These are phyloP conservation scores for Eulacestoma nigropectus DNA, from an alignment of 2,113 vertebrate genomes.

Conservation along the genomic window DNA sequence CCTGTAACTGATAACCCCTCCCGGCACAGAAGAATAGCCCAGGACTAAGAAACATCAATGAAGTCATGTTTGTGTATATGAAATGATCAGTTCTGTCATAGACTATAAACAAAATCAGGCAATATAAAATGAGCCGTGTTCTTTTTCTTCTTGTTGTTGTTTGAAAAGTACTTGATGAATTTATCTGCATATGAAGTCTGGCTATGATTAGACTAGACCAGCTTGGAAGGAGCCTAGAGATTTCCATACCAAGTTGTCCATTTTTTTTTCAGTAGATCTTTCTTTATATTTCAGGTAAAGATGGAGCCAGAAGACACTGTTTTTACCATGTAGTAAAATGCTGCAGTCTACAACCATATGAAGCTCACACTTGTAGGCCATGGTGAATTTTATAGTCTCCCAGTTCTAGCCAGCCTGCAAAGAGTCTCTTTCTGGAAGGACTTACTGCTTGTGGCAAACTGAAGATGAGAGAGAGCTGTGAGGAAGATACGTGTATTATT, in stretches of 20 bases:
- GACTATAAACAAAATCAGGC: conserved; percentile 23
- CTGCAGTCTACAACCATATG: not conserved
- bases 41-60: not conserved
- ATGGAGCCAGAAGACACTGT: not conserved
- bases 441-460: not conserved
- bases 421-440: not conserved
- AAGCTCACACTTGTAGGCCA: not conserved
- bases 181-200: not conserved
- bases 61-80: not conserved
- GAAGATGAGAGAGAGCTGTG: not conserved
- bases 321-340: not conserved
- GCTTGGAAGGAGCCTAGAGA: not conserved
- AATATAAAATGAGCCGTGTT: not conserved
- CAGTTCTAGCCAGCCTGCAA: not conserved
- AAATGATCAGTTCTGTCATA: not conserved
- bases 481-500: fast-evolving
- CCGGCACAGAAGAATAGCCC: not conserved
- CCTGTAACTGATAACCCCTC: not conserved
- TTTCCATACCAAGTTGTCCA: not conserved
- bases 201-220: not conserved
- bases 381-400: not conserved
- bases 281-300: not conserved
- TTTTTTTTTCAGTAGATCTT: not conserved
- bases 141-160: not conserved
- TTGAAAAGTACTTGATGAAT: conserved; percentile 7